These are phyloP conservation scores for Cerceris ruficornis DNA, from an alignment of 2,888 invertebrate genomes.

Conservation along the genomic window DNA sequence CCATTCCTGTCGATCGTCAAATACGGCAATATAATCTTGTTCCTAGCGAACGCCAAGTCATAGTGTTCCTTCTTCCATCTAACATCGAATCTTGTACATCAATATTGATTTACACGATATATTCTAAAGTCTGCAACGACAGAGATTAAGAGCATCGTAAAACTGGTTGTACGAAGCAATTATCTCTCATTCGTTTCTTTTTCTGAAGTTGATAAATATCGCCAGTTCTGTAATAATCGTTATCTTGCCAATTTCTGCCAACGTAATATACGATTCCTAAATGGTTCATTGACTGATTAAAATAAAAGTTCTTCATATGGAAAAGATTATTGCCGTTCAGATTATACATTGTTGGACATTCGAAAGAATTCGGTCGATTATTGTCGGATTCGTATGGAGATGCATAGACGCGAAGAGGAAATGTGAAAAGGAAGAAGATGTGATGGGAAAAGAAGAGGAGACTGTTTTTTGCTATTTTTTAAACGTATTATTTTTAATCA, in stretches of 20 bases:
- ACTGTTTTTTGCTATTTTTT: neutral
- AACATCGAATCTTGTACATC: neutral
- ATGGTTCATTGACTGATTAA: slow-evolving; percentile 14
- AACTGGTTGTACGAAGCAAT: neutral
- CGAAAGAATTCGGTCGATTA: neutral
- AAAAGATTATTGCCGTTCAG: slow-evolving; percentile 9
- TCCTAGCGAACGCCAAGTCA: slow-evolving; percentile 25
- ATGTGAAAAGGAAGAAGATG: slow-evolving; percentile 3
- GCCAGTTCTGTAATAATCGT: neutral
- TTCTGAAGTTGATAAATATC: neutral
- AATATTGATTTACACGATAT: neutral
- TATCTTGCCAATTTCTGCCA: slow-evolving; percentile 14
- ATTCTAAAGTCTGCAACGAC: neutral
- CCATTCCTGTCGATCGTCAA: slow-evolving; percentile 62
- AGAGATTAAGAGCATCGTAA: neutral
- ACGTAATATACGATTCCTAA: slow-evolving; percentile 13
- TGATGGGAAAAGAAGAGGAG: neutral
- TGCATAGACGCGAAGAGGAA: neutral
- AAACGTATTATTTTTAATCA: neutral
- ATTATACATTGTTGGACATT: slow-evolving; percentile 4
- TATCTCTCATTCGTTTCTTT: neutral
- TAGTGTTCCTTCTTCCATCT: slow-evolving; percentile 4
- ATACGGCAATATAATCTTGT: slow-evolving; percentile 39
- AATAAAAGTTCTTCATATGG: slow-evolving; percentile 9
- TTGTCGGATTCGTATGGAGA: neutral